Percentiles rank a stretch among this genome's conserved stretches.
These are phyloP conservation scores for Penaeus vannamei DNA, from an alignment of 1,140 invertebrate genomes.

Conservation along the genomic window DNA sequence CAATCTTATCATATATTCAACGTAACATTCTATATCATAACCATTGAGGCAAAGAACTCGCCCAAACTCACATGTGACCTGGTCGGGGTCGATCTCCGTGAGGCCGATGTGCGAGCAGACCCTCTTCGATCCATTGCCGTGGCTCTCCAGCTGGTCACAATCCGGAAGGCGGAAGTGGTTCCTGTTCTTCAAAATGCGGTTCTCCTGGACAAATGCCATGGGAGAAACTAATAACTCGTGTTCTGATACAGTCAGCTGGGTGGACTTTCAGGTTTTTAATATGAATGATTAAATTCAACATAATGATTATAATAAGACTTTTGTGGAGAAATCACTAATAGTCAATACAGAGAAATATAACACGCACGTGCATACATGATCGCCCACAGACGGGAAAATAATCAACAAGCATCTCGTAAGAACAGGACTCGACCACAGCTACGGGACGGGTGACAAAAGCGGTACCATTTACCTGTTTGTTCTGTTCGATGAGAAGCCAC, in stretches of 20 bases:
- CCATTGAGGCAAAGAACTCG: not conserved
- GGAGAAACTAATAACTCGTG: not conserved
- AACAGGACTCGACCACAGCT: too few relatives aligned
- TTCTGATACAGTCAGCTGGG: not conserved
- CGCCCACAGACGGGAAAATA: not conserved
- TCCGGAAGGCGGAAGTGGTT: conserved; percentile 90
- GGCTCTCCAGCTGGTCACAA: conserved; percentile 84
- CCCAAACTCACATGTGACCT: conserved; percentile 80
- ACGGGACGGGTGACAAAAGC: too few relatives aligned
- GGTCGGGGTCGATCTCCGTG: conserved; percentile 83
- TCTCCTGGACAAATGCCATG: conserved; percentile 35
- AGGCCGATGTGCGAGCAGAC: conserved; percentile 86
- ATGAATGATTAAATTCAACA: too few relatives aligned
- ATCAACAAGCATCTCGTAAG: too few relatives aligned
- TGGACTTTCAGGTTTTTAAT: too few relatives aligned
- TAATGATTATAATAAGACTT: too few relatives aligned
- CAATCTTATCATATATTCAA: not conserved
- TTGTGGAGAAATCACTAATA: conserved; percentile 76
- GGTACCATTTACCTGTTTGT: conserved; percentile 77
- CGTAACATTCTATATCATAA: too few relatives aligned
- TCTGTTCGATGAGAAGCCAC: conserved; percentile 91
- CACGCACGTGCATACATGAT: not conserved
- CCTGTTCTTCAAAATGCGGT: conserved; percentile 78
- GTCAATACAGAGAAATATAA: not conserved
- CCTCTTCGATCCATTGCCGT: conserved; percentile 72